Base-by-base conservation (phyloP, 2,113 vertebrate genomes). In the Mesitornis unicolor region DNA sequence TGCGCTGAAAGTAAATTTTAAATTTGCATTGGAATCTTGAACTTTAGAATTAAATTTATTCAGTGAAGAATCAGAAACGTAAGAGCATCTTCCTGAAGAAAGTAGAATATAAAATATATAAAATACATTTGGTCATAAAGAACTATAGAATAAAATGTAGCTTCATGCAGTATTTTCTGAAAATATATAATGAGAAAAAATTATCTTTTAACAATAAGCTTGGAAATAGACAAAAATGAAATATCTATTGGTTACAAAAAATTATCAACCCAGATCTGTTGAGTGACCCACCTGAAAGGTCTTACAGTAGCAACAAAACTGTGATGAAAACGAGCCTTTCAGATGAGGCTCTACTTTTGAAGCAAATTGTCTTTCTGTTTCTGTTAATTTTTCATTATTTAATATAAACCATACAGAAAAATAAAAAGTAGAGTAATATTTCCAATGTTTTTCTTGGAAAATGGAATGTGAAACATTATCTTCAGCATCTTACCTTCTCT, bases 381-480 rank as follows among this genome's bases (percentile, higher is more conserved):
- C 42, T 8, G 18, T 7, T 47, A 7, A 7, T 28, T 71, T 54
- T 59, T n/a, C 35, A 57, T 7, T 16, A n/a, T 68, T 78, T 43
- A 26, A 53, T 50, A 56, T 45, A 22, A 81, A 76, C 11, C 36
- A 8, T 13, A 8, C 3, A 33, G 38, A 17, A 86, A 24, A 88
- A 48, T 4, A 53, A 33, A n/a, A 29, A 16, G 2, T 4, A 71
- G 56, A 8, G 11, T 26, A 13, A 3, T 11, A 33, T 61, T 90
- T 33, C 1, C 9, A 1, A 0, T 36, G 47, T 13, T 87, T 65
- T 14, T 70, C 9, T 31, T 47, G 79, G 59, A 0, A 36, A 33
- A 36, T 0, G 26, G 31, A 6, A 24, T 0, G 36, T 36, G 80
- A 11, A n/a, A 42, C 15, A 2, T 13, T 63, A 4, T 5, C 24